Base-by-base conservation (phyloP, 2,888 invertebrate species). In the Eristalinus sepulchralis region DNA sequence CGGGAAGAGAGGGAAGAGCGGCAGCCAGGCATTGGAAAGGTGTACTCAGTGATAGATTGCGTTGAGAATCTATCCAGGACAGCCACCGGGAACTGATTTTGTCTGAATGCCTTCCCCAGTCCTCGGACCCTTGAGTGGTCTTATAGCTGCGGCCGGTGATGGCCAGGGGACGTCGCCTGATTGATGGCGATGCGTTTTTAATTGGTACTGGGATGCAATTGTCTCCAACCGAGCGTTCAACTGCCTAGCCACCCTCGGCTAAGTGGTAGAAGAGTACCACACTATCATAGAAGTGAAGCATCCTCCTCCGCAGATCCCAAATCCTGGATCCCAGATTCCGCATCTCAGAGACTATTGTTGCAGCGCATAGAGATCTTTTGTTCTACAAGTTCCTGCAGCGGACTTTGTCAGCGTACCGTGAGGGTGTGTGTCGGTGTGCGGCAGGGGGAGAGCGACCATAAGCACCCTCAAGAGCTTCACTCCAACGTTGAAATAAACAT, bases 401-500 rank as follows among this genome's bases (percentile, higher is more conserved):
- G 82, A 78, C 81, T 82, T 82, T 60, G 82, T 73, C 81, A 66
- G 67, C 82, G 73, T 17, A n/a, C n/a, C 3, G 39, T 2, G 1
- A 6, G 39, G 13, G 2, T n/a, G 39, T 47, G 17, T 17, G 47
- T 17, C 17, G n/a, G 47, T 6, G 85, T 82, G 72, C 72, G 55
- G 70, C 66, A 86, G 27, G 27, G n/a, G 5, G 27, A 27, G 27
- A 27, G 27, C 27, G 27, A 75, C 78, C 86, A 83, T 83, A 71
- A 86, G 86, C 63, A 55, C 83, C 75, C 78, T 83, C 78, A 62
- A 83, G 62, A 75, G 33, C 70, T 86, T 75, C 83, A 83, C 79
- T 20, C 17, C 47, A 70, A 75, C 73, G 83, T 82, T 86, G 86
- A 79, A 86, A 83, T 86, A 86, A 86, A 86, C 86, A 86, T 86